Conservation (phyloP, 2,797 vertebrate species). For the Takifugu rubripes region DNA sequence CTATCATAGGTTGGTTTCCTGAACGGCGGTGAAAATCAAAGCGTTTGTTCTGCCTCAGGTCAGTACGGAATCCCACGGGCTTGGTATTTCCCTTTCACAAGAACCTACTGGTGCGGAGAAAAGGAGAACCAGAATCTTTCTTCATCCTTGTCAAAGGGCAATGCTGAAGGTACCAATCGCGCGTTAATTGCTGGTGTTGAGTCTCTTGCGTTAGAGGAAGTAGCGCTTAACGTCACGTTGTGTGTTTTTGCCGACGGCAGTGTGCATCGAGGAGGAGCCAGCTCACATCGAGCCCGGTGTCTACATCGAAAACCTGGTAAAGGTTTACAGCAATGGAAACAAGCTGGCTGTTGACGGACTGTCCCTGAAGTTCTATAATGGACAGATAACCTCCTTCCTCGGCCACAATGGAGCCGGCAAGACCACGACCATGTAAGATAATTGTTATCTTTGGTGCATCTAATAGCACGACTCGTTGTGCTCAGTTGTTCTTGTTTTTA, state of each 20-base stretch:
- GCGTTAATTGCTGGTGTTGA: not conserved
- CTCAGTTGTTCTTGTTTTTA: not conserved
- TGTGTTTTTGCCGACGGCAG: slow-evolving; percentile 61
- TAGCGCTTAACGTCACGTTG: not conserved
- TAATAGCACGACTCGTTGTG: not conserved
- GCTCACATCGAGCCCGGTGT: slow-evolving; percentile 90
- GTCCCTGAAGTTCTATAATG: slow-evolving; percentile 92
- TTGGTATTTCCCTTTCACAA: slow-evolving; percentile 96
- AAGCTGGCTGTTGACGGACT: slow-evolving; percentile 95
- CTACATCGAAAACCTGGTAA: slow-evolving; percentile 94
- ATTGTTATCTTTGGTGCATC: not conserved
- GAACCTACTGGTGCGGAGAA: slow-evolving; percentile 94
- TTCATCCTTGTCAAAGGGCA: slow-evolving; percentile 68
- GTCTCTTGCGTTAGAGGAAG: not conserved
- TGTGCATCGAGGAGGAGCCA: slow-evolving; percentile 91
- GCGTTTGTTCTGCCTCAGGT: slow-evolving; percentile 68
- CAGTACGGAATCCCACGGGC: slow-evolving; percentile 93
- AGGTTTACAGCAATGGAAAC: slow-evolving; percentile 93
- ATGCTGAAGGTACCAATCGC: slow-evolving; percentile 80
- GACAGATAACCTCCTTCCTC: slow-evolving; percentile 96
- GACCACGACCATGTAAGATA: slow-evolving; percentile 96
- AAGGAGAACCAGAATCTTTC: slow-evolving; percentile 73
- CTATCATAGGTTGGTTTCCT: too few species aligned
- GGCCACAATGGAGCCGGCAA: slow-evolving; percentile 98
- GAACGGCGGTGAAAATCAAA: not conserved